These are phyloP conservation scores for Geotrupes spiniger DNA, from an alignment of 2,888 invertebrate genomes.

Conservation along the genomic window DNA sequence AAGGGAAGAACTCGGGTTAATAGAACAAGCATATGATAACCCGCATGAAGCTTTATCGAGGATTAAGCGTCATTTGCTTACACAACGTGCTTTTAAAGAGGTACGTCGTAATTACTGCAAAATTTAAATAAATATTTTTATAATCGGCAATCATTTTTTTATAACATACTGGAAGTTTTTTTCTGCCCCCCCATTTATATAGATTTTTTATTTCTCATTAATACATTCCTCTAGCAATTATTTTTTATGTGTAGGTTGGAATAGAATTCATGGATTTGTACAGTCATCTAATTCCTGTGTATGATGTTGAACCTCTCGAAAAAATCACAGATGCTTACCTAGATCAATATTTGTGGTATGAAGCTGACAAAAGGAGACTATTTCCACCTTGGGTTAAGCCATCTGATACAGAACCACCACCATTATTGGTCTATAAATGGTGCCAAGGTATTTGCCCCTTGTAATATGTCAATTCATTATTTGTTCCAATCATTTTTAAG, in stretches of 20 bases:
- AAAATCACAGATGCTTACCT: constrained; percentile 99
- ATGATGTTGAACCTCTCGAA: constrained; percentile 98
- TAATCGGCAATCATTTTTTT: background rate
- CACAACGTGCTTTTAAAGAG: constrained; percentile 98
- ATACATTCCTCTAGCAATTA: no score
- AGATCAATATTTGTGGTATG: constrained; percentile 99
- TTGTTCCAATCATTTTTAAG: background rate
- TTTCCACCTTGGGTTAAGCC: constrained; percentile 99
- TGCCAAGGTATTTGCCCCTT: constrained; percentile 88
- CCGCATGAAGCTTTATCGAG: constrained; percentile 98
- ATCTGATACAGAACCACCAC: constrained; percentile 96
- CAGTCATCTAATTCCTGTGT: constrained; percentile 97
- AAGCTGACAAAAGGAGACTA: constrained; percentile 94
- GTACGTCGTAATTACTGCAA: constrained; percentile 49
- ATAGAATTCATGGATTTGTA: constrained; percentile 99
- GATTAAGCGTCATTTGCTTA: constrained; percentile 97
- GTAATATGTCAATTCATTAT: background rate
- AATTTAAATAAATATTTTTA: background rate
- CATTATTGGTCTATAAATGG: constrained; percentile 93
- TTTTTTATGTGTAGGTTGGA: constrained; percentile 59
- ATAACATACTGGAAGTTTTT: background rate
- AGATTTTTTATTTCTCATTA: no score
- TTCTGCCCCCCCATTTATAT: background rate
- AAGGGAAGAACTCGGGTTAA: constrained; percentile 95
- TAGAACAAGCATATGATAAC: constrained; percentile 99